Evolutionary conservation across 1,140 invertebrate species (phyloP).

Genomic region (Neodiprion pinetum): DNA sequence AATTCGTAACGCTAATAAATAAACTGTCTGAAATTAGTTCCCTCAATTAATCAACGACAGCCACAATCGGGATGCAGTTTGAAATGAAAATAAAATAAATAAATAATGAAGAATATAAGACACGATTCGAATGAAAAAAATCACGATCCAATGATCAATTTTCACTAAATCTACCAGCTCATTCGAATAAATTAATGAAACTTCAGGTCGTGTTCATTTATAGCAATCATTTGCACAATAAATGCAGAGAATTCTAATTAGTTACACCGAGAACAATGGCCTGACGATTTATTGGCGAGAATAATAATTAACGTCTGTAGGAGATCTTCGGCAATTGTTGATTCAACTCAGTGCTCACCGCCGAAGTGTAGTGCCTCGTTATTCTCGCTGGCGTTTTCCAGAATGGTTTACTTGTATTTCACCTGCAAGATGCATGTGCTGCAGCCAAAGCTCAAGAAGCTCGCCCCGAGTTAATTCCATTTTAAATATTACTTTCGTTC

Average conservation of each 20-base stretch:
- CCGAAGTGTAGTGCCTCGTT: neutral
- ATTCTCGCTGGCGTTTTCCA: neutral
- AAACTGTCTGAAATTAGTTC: conserved; percentile 3
- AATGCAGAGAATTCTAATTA: too few species aligned
- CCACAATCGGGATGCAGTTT: too few species aligned
- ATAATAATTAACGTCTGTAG: neutral
- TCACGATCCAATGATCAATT: too few species aligned
- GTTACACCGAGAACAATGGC: too few species aligned
- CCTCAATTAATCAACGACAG: conserved; percentile 1
- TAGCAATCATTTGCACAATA: too few species aligned
- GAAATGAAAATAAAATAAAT: too few species aligned
- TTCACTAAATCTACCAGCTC: too few species aligned
- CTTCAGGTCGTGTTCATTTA: too few species aligned
- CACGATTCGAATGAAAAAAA: too few species aligned
- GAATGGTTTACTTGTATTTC: neutral
- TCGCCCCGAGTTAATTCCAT: neutral
- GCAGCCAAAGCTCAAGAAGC: neutral
- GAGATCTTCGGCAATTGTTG: neutral
- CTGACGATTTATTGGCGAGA: neutral
- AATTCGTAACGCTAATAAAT: neutral
- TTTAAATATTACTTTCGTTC: neutral
- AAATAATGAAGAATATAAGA: too few species aligned
- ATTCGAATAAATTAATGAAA: too few species aligned
- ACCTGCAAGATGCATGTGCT: neutral
- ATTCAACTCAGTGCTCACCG: neutral